Conservation (phyloP, 2,888 invertebrate genomes). For the Laothoe populi region DNA sequence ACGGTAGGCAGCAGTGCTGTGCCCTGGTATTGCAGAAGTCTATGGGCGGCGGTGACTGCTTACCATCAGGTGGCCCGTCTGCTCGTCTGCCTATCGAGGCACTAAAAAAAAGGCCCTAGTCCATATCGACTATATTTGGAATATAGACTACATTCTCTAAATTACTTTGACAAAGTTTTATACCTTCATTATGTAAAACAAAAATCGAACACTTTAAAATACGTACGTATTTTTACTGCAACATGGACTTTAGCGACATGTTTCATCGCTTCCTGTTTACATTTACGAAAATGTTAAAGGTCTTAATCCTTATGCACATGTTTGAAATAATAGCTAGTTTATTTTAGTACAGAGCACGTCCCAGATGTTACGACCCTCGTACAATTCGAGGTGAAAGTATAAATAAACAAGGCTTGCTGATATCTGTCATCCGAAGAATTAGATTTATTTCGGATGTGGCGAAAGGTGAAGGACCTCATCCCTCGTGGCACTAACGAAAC, state of each 20-base stretch:
- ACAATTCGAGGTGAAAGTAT: slow-evolving; percentile 74
- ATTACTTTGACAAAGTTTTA: not conserved
- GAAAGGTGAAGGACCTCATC: slow-evolving; percentile 79
- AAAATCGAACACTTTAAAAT: not conserved
- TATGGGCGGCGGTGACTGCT: no score
- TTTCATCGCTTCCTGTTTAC: slow-evolving; percentile 19
- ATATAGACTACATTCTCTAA: not conserved
- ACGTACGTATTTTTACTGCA: not conserved
- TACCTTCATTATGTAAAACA: no score
- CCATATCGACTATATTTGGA: no score
- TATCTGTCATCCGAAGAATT: slow-evolving; percentile 83
- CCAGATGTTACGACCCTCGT: slow-evolving; percentile 74
- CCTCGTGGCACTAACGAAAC: slow-evolving; percentile 38
- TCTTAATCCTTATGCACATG: slow-evolving; percentile 63
- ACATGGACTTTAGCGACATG: not conserved
- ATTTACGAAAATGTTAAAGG: slow-evolving; percentile 35
- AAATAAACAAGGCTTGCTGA: slow-evolving; percentile 84
- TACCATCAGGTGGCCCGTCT: no score
- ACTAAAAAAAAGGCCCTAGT: no score
- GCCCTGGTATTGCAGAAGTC: no score
- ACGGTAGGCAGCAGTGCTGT: no score
- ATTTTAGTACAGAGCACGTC: slow-evolving; percentile 70
- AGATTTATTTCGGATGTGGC: slow-evolving; percentile 80
- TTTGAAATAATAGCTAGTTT: slow-evolving; percentile 66
- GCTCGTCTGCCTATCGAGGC: no score